Evolutionary conservation across 2,113 vertebrate genomes (phyloP).

Genomic region (Tapirus terrestris): DNA sequence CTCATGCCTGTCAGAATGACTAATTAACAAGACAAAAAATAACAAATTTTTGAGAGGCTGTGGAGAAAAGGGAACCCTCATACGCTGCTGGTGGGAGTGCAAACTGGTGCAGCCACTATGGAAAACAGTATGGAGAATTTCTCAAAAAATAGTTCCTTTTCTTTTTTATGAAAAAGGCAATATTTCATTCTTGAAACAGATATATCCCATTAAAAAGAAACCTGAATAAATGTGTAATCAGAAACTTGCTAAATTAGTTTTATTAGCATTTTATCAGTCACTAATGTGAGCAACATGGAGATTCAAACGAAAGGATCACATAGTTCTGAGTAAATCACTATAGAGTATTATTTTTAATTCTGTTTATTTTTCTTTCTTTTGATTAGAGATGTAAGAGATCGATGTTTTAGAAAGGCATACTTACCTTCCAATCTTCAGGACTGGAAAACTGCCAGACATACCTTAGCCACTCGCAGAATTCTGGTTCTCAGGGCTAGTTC

Average conservation of each 20-base stretch:
- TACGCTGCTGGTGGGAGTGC: no score
- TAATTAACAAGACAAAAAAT: no score
- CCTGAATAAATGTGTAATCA: not conserved
- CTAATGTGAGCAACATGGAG: not conserved
- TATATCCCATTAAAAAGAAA: not conserved
- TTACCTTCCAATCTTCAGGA: not conserved
- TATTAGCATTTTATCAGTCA: not conserved
- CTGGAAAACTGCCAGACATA: not conserved
- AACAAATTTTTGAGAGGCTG: no score
- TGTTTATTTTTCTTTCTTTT: not conserved
- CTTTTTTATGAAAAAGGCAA: not conserved
- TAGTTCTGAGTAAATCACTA: not conserved
- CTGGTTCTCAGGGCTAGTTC: not conserved
- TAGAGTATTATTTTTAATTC: not conserved
- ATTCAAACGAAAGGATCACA: not conserved
- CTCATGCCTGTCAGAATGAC: no score
- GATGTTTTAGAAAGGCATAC: not conserved
- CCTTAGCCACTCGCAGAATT: not conserved
- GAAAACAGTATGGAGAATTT: no score
- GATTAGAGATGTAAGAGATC: not conserved
- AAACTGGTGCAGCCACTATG: no score
- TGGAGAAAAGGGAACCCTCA: no score
- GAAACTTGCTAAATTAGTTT: not conserved
- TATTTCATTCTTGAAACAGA: not conserved
- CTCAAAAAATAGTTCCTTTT: not conserved